These are phyloP conservation scores for Odontocerum albicorne DNA, from an alignment of 2,888 invertebrate genomes.

Conservation along the genomic window DNA sequence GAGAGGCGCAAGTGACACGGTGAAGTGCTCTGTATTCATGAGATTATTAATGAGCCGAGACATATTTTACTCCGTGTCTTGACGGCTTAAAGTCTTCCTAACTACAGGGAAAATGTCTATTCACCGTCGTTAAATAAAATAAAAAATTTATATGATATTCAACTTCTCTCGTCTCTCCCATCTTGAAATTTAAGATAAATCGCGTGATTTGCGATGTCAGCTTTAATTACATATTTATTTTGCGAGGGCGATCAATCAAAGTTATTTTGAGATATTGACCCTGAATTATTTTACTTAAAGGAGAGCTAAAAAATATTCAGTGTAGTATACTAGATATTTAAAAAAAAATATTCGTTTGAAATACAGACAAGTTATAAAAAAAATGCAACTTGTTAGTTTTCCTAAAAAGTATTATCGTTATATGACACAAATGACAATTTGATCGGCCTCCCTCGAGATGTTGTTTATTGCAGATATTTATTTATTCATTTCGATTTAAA, in stretches of 20 bases:
- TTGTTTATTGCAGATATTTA: no score
- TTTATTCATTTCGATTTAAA: no score
- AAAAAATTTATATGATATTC: background rate
- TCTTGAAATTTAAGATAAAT: background rate
- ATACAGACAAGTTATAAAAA: no score
- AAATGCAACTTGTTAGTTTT: no score
- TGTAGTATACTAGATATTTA: no score
- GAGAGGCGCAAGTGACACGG: slow-evolving; percentile 5
- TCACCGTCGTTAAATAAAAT: background rate
- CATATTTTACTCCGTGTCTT: slow-evolving; percentile 20
- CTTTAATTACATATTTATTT: background rate
- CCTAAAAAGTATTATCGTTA: no score
- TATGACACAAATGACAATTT: no score
- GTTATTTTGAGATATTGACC: background rate
- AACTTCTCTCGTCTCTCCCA: background rate
- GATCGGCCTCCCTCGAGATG: no score
- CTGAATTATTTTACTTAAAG: slow-evolving; percentile 1
- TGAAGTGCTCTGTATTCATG: slow-evolving; percentile 49
- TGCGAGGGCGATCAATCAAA: slow-evolving; percentile 2
- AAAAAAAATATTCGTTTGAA: no score
- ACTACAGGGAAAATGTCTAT: background rate
- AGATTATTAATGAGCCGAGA: slow-evolving; percentile 49
- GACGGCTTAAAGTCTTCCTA: slow-evolving; percentile 4
- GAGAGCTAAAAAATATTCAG: no score
- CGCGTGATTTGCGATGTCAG: slow-evolving; percentile 1